Conservation (phyloP, 2,113 vertebrate species). For the Callospermophilus lateralis region DNA sequence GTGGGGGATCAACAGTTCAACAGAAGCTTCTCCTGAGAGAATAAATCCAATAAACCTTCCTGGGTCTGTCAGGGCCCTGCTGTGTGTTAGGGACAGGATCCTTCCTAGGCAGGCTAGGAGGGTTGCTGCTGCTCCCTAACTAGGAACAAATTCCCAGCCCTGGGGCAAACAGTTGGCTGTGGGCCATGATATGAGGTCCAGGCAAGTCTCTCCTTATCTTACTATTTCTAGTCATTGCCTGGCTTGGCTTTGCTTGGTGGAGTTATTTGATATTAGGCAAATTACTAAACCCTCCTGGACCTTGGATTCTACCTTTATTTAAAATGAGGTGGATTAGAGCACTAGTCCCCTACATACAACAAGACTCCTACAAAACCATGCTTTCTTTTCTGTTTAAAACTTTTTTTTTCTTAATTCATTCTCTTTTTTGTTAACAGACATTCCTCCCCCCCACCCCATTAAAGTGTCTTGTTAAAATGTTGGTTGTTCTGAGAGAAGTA, state of each 20-base stretch:
- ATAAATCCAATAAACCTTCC: not conserved
- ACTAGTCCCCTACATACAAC: not conserved
- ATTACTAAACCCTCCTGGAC: not conserved
- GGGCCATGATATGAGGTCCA: not conserved
- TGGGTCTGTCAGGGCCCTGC: not conserved
- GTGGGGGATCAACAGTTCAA: not conserved
- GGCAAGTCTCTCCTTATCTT: not conserved
- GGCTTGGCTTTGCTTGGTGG: not conserved
- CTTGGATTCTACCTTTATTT: not conserved
- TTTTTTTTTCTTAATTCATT: constrained; percentile 1
- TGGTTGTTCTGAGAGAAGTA: not conserved
- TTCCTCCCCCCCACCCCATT: not conserved
- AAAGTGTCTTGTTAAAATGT: constrained; percentile 23
- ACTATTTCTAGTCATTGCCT: not conserved
- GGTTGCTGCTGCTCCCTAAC: not conserved
- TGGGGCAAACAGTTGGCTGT: not conserved
- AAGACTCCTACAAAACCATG: not conserved
- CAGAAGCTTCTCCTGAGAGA: not conserved
- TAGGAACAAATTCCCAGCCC: not conserved
- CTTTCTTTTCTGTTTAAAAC: not conserved
- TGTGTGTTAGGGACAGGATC: not conserved
- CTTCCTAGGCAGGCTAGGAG: not conserved
- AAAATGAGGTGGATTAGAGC: not conserved
- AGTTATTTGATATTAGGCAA: not conserved
- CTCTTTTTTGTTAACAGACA: not conserved